A percentile compares a stretch with the other conserved stretches of the same genome.
phyloP scores from a whole-genome alignment of 23 tunicate species.

The Halocynthia roretzi region DNA sequence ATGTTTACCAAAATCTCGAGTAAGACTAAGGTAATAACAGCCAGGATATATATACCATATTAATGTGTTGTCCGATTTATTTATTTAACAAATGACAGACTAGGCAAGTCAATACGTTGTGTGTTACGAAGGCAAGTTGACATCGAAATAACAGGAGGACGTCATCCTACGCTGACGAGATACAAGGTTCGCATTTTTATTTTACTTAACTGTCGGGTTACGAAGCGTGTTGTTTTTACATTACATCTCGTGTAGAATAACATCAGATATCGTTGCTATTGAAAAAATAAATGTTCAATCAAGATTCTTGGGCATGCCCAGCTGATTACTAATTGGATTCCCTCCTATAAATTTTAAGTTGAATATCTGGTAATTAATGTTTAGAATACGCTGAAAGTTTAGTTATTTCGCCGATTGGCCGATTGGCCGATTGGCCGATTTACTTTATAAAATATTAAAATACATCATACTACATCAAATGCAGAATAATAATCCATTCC shows the following conservation, averaged over 20 bases:
- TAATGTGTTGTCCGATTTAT: no score
- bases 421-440: no score
- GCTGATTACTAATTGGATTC: background rate
- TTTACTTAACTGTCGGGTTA: background rate
- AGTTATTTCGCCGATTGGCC: no score
- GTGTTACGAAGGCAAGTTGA: constrained; percentile 71
- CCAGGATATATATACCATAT: no score
- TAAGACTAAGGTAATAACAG: no score
- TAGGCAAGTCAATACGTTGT: constrained; percentile 68
- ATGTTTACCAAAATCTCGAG: no score
- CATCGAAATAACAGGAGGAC: constrained; percentile 82
- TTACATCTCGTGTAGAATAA: no score
- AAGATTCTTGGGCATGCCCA: background rate
- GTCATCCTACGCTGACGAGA: constrained; percentile 46
- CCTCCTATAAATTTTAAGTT: background rate
- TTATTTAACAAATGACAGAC: constrained; percentile 9
- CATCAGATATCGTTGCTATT: background rate
- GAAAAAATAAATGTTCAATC: background rate
- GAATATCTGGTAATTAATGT: background rate
- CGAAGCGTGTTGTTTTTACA: background rate
- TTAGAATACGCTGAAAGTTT: no score
- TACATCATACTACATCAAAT: no score
- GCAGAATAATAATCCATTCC: no score
- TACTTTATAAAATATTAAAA: no score
- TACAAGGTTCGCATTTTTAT: constrained; percentile 36